These are phyloP conservation scores for Steinernema feltiae DNA, from an alignment of 1,140 invertebrate genomes.

Conservation along the genomic window DNA sequence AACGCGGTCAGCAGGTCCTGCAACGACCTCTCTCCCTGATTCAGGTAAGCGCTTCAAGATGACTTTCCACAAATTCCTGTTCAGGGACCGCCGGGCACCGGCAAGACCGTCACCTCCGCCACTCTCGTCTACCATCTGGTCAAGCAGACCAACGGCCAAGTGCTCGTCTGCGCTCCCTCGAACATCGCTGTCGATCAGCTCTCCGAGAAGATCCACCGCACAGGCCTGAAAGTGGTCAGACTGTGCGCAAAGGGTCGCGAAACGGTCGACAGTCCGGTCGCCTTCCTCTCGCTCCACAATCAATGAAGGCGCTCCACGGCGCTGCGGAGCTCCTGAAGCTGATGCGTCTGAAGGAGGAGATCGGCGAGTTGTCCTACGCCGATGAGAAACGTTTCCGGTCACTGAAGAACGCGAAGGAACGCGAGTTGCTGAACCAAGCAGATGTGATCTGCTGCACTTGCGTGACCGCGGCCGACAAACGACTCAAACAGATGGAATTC, in stretches of 20 bases:
- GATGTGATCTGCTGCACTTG: constrained; percentile 99
- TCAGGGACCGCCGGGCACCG: constrained; percentile 64
- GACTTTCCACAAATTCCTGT: constrained; percentile 12
- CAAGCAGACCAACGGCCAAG: constrained; percentile 80
- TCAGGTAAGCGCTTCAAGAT: constrained; percentile 65
- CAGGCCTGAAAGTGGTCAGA: constrained; percentile 88
- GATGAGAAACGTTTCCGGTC: constrained; percentile 90
- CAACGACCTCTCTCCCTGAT: constrained; percentile 93
- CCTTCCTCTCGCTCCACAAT: constrained; percentile 91
- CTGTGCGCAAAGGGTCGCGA: constrained; percentile 95
- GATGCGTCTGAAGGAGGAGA: constrained; percentile 70
- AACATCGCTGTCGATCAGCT: constrained; percentile 99
- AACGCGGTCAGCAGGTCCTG: constrained; percentile 96
- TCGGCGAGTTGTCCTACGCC: constrained; percentile 50
- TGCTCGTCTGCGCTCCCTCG: constrained; percentile 93
- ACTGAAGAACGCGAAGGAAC: constrained; percentile 82
- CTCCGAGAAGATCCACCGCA: constrained; percentile 95
- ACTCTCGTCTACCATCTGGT: constrained; percentile 97
- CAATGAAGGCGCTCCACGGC: constrained; percentile 84
- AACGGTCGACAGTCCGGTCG: constrained; percentile 93
- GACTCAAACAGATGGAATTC: constrained; percentile 83
- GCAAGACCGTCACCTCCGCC: constrained; percentile 97
- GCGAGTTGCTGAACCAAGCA: constrained; percentile 83
- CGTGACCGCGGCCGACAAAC: constrained; percentile 91
- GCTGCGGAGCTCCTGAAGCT: constrained; percentile 81